phyloP scores from a whole-genome alignment of 2,797 vertebrate species.

The Rhinichthys osculus region DNA sequence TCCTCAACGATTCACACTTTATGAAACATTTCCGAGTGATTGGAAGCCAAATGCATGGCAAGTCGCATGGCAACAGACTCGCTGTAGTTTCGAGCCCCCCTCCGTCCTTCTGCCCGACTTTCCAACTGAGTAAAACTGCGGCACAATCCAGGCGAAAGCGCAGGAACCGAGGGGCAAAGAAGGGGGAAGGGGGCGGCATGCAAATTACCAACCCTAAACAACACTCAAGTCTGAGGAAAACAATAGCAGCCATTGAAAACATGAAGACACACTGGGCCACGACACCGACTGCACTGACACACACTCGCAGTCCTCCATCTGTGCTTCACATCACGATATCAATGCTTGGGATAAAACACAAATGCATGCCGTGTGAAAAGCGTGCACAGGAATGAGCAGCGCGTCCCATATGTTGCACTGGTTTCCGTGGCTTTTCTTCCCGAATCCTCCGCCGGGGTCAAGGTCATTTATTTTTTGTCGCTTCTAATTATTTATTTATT shows the following conservation, averaged over 20 bases:
- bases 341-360: background rate
- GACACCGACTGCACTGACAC: background rate
- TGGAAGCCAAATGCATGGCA: constrained; percentile 45
- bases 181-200: constrained; percentile 13
- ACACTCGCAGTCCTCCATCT: constrained; percentile 28
- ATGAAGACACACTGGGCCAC: background rate
- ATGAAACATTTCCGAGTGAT: constrained; percentile 65
- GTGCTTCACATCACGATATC: background rate
- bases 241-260: constrained; percentile 15
- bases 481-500: constrained; percentile 17
- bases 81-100: constrained; percentile 62
- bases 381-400: background rate
- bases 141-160: constrained; percentile 71
- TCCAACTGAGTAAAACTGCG: constrained; percentile 60
- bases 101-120: constrained; percentile 43
- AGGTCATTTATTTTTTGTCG: constrained; percentile 37
- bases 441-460: constrained; percentile 44
- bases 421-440: background rate
- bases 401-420: background rate
- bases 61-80: constrained; percentile 69
- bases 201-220: constrained; percentile 56
- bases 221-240: constrained; percentile 50
- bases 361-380: background rate
- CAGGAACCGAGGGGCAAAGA: constrained; percentile 63
- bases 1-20: constrained; percentile 59